Conservation (phyloP, 1,140 invertebrate species). For the Coenobita brevimanus region DNA sequence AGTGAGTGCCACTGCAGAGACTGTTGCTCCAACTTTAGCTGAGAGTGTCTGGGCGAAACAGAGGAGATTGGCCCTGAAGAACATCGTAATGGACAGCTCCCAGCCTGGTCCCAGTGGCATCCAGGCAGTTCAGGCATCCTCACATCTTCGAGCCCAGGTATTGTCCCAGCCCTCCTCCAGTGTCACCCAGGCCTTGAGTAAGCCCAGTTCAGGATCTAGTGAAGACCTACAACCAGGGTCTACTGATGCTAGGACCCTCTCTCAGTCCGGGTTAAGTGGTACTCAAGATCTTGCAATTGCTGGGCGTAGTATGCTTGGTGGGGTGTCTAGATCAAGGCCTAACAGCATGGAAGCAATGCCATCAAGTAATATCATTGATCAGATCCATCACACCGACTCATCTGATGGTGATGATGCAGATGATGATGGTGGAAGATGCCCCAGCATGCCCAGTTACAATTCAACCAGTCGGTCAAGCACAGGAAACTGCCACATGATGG, state of each 20-base stretch:
- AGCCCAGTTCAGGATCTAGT: not conserved
- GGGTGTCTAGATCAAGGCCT: slow-evolving; percentile 25
- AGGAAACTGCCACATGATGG: not conserved
- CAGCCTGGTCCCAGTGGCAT: slow-evolving; percentile 42
- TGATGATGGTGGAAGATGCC: not conserved
- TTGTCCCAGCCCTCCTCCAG: slow-evolving; percentile 23
- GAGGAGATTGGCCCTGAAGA: slow-evolving; percentile 33
- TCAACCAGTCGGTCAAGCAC: too few species aligned
- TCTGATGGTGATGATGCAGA: slow-evolving; percentile 34
- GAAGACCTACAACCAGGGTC: not conserved
- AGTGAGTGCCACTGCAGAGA: not conserved
- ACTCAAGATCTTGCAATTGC: not conserved
- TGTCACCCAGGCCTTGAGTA: not conserved
- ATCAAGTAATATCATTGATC: not conserved
- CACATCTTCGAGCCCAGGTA: not conserved
- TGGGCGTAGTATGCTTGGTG: not conserved
- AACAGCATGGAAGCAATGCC: slow-evolving; percentile 4
- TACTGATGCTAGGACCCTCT: not conserved
- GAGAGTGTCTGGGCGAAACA: slow-evolving; percentile 55
- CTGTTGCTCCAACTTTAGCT: not conserved
- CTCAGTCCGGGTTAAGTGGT: too few species aligned
- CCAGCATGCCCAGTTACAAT: too few species aligned
- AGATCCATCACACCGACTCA: not conserved
- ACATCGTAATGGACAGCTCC: slow-evolving; percentile 12
- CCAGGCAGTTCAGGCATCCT: not conserved